Conservation (phyloP, 2,797 vertebrate species). For the Trachops cirrhosus region DNA sequence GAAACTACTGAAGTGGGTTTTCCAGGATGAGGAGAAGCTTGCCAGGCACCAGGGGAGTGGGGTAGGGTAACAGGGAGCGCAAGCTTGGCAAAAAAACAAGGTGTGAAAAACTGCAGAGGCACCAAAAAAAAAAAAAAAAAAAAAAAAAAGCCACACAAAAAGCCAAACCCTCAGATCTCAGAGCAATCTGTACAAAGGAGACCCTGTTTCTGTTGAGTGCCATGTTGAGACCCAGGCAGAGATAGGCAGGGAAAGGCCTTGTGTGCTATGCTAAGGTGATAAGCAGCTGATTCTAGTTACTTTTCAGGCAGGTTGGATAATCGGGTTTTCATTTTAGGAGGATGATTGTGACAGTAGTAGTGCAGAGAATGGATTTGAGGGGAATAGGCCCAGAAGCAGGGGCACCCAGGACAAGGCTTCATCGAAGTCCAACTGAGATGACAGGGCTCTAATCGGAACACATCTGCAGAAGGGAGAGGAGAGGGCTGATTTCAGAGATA, state of each 20-base stretch:
- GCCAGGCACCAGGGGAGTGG: neutral
- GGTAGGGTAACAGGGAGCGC: neutral
- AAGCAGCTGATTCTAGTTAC: neutral
- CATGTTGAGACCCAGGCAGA: neutral
- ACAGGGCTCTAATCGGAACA: neutral
- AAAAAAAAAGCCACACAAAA: too few relatives aligned
- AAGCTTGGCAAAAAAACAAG: neutral
- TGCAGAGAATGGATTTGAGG: neutral
- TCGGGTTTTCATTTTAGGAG: neutral
- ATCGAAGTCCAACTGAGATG: neutral
- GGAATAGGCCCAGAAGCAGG: neutral
- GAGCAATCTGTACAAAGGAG: neutral
- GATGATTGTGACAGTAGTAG: neutral
- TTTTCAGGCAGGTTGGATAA: neutral
- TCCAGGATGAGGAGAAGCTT: neutral
- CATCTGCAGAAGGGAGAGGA: neutral
- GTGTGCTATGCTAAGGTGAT: neutral
- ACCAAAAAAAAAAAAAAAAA: too few relatives aligned
- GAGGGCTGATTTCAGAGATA: neutral
- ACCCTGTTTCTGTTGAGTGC: neutral
- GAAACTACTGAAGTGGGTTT: neutral
- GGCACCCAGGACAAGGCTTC: neutral
- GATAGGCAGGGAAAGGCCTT: neutral
- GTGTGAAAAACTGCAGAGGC: neutral
- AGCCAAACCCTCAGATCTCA: neutral